These are phyloP conservation scores for Crypturellus undulatus DNA, from an alignment of 2,113 vertebrate genomes.

Conservation along the genomic window DNA sequence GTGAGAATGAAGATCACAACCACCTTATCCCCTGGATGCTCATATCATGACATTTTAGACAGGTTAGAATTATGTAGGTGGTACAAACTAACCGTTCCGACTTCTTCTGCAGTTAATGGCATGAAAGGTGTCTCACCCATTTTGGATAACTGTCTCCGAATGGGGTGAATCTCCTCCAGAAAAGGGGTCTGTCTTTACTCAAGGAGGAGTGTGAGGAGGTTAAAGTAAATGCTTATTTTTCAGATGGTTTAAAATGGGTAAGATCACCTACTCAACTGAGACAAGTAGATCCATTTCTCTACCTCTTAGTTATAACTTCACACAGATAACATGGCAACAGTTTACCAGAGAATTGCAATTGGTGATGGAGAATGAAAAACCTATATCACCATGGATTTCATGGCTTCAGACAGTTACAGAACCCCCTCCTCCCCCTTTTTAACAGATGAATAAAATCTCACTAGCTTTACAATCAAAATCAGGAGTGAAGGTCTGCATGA, in stretches of 20 bases:
- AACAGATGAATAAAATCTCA: not conserved
- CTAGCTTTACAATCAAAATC: not conserved
- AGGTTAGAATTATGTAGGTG: not conserved
- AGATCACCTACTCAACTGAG: not conserved
- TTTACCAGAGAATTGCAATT: not conserved
- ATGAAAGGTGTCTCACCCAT: not conserved
- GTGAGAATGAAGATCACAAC: not conserved
- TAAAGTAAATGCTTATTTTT: not conserved
- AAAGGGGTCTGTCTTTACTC: not conserved
- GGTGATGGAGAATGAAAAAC: not conserved
- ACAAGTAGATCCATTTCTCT: not conserved
- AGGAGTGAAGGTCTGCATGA: constrained; percentile 3
- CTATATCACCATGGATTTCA: not conserved
- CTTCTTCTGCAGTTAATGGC: not conserved
- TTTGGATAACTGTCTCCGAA: not conserved
- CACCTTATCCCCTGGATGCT: not conserved
- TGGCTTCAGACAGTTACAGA: not conserved
- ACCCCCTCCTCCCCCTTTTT: not conserved
- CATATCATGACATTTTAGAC: not conserved
- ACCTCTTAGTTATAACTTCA: not conserved
- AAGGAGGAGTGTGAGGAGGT: not conserved
- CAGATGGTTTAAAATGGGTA: not conserved
- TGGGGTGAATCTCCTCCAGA: not conserved
- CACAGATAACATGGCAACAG: not conserved
- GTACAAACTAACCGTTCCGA: not conserved